Conservation (phyloP, 2,797 vertebrate genomes). For the Mergus octosetaceus region DNA sequence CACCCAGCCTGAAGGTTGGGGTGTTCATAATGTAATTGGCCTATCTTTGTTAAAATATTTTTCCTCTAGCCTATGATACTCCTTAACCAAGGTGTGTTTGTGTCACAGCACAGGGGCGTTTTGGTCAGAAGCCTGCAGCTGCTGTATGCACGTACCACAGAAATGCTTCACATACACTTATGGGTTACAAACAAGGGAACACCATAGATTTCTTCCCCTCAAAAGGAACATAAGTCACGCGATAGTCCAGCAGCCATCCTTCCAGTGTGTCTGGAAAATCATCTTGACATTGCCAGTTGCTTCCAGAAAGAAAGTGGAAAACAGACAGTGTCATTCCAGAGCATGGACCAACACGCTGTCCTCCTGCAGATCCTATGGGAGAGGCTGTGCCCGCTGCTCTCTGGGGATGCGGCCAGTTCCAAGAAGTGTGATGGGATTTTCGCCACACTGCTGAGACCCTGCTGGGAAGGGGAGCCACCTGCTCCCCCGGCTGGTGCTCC, state of each 20-base stretch:
- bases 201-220: background rate
- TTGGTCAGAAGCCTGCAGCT: background rate
- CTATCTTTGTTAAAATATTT: background rate
- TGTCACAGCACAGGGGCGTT: background rate
- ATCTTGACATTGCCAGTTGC: background rate
- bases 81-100: background rate
- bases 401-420: background rate
- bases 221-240: rapidly evolving
- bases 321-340: background rate
- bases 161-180: background rate
- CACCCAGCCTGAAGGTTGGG: background rate
- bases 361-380: background rate
- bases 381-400: background rate
- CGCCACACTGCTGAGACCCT: background rate
- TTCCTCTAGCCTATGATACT: background rate
- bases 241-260: background rate
- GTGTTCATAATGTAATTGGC: background rate
- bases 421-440: background rate
- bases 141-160: too few relatives aligned
- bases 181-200: background rate
- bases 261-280: background rate
- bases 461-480: background rate
- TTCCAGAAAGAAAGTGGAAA: background rate
- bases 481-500: background rate
- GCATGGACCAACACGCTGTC: rapidly evolving